A percentile compares a stretch with the other conserved stretches of the same genome.
phyloP scores from a whole-genome alignment of 2,113 vertebrate genomes.

The Connochaetes taurinus region DNA sequence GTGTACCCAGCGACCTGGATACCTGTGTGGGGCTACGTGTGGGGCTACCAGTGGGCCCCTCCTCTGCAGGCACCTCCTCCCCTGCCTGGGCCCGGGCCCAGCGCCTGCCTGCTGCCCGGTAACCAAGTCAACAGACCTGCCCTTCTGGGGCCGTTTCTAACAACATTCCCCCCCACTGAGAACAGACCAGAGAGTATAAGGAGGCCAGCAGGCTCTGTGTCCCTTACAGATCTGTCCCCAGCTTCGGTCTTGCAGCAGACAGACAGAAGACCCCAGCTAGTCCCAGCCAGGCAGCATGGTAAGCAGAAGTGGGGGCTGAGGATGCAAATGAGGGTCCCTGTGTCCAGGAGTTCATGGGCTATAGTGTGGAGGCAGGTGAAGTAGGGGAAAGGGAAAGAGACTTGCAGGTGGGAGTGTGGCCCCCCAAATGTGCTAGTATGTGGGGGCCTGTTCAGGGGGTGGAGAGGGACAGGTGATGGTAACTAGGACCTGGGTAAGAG shows the following conservation, averaged over 20 bases:
- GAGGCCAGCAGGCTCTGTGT: neutral
- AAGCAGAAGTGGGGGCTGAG: neutral
- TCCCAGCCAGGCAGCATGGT: neutral
- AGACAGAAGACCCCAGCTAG: neutral
- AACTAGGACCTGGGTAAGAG: neutral
- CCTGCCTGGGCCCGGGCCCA: neutral
- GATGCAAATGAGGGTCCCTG: neutral
- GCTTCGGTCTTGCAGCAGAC: neutral
- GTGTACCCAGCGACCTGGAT: neutral
- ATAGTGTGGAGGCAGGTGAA: too few relatives aligned
- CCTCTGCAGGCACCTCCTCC: neutral
- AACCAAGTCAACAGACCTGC: slow-evolving; percentile 38
- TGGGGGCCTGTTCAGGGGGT: neutral
- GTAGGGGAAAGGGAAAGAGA: neutral
- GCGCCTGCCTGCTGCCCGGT: neutral
- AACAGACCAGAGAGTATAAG: neutral
- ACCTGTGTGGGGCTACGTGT: neutral
- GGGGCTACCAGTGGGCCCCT: neutral
- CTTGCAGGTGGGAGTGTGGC: neutral
- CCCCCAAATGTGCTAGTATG: neutral
- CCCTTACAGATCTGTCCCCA: neutral
- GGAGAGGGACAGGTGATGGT: neutral
- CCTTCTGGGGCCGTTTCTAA: slow-evolving; percentile 26
- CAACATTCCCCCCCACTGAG: neutral
- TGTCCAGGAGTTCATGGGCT: neutral